Evolutionary conservation across 2,888 invertebrate genomes (phyloP), one percentile per base, ranked within the genome.

Genomic region (Oligia latruncula): DNA sequence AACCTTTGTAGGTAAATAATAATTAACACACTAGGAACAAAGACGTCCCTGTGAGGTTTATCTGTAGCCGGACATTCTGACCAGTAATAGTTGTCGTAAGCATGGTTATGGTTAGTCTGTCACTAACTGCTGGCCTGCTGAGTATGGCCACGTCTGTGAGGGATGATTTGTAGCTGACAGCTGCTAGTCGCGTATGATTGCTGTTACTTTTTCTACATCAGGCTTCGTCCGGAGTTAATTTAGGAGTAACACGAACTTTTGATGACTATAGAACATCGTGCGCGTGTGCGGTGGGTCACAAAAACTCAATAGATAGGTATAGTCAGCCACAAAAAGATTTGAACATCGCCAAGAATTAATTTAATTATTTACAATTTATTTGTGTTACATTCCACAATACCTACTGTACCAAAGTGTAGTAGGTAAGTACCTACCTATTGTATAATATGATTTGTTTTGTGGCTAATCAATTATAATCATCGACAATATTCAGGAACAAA

Each of bases 41-140:
- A 55, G 20, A 29, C 15, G 40, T 58, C 49, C 23, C 13, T 67
- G 43, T 77, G 85, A 66, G 77, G 67, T 87, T 82, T 77, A 86
- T 85, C 64, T 66, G 65, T 52, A 17, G 52, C 23, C 55, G 40
- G 66, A 35, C 55, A 71, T 83, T 79, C 35, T 15, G 49, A n/a
- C 72, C 71, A 58, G 73, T 78, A 84, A 78, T 77, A 64, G 65
- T 52, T 29, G 55, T 81, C 81, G 73, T 86, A 85, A 87, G 81
- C 66, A 23, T 71, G 35, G 43, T 55, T 65, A 11, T 71, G 35
- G 43, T 55, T 65, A 11, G 71, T 70, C 87, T 84, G 84, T 72
- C 78, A 67, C 80, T 80, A 87, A 87, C 87, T 87, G 13, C 71
- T 73, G 52, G 13, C 15, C 66, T 17, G 55, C 62, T 72, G 78